Percentiles rank a stretch among this genome's conserved stretches.
Evolutionary conservation across 2,888 invertebrate genomes (phyloP).

Genomic region (Antheraea yamamai): DNA sequence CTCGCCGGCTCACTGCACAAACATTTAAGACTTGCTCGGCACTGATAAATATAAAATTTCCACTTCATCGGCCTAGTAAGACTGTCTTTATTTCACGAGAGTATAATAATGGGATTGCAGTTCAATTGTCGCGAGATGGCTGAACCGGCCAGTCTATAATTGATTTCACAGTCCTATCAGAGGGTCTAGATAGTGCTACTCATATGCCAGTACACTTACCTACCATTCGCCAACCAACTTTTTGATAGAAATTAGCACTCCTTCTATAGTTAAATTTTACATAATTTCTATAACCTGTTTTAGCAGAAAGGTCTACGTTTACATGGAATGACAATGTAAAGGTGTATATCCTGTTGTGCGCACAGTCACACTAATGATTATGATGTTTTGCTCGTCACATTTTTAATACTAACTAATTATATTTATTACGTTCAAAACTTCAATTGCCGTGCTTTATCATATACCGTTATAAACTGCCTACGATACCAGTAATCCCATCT

Average conservation of each 20-base stretch:
- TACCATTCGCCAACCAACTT: background rate
- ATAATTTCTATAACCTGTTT: too few species aligned
- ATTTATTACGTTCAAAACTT: too few species aligned
- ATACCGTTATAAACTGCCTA: too few species aligned
- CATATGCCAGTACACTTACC: background rate
- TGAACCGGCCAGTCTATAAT: background rate
- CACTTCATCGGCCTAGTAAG: background rate
- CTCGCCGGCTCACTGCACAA: constrained; percentile 9
- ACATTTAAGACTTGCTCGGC: background rate
- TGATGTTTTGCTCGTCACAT: too few species aligned
- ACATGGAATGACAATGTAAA: background rate
- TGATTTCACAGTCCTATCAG: too few species aligned
- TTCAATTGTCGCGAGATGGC: background rate
- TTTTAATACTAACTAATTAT: too few species aligned
- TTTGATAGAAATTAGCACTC: background rate
- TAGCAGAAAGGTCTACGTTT: background rate
- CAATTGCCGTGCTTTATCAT: too few species aligned
- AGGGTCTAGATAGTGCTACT: background rate
- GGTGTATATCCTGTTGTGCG: too few species aligned
- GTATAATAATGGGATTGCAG: background rate
- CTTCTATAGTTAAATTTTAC: too few species aligned
- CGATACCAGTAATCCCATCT: too few species aligned
- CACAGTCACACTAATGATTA: too few species aligned
- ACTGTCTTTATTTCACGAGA: background rate
- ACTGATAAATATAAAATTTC: background rate